A percentile compares a stretch with the other conserved stretches of the same genome.
These are phyloP conservation scores for Pteromalus puparum DNA, from an alignment of 1,140 invertebrate species.

Conservation along the genomic window DNA sequence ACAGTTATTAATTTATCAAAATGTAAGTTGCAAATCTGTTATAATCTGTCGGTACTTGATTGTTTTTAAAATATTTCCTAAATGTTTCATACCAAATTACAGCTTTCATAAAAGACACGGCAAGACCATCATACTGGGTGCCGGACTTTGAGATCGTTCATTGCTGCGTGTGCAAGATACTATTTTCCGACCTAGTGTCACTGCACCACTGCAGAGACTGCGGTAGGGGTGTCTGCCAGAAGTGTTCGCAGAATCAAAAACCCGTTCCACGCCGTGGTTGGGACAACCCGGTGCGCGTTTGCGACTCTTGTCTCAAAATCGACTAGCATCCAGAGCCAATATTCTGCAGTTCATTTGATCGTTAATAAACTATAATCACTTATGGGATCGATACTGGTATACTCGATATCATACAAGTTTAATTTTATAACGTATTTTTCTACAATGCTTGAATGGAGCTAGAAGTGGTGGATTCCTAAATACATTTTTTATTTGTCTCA, in stretches of 20 bases:
- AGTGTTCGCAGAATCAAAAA: slow-evolving; percentile 79
- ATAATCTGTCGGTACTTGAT: background rate
- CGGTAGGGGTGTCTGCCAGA: slow-evolving; percentile 82
- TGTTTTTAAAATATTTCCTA: background rate
- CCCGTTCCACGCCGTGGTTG: slow-evolving; percentile 83
- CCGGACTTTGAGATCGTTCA: slow-evolving; percentile 82
- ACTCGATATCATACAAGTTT: background rate
- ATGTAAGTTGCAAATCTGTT: slow-evolving; percentile 65
- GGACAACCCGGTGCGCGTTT: slow-evolving; percentile 82
- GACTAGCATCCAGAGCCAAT: slow-evolving; percentile 57
- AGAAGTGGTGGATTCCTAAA: background rate
- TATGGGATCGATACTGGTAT: background rate
- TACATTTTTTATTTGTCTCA: background rate
- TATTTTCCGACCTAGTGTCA: slow-evolving; percentile 64
- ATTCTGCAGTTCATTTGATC: background rate
- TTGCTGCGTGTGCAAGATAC: slow-evolving; percentile 81
- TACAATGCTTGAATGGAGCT: background rate
- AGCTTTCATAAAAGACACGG: slow-evolving; percentile 87
- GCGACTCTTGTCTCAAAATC: slow-evolving; percentile 78
- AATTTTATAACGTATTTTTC: background rate
- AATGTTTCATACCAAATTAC: slow-evolving; percentile 57
- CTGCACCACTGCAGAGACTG: slow-evolving; percentile 88
- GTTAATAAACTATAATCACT: background rate
- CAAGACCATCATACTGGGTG: slow-evolving; percentile 88
- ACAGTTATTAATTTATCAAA: slow-evolving; percentile 77